Conservation (phyloP, 2,888 invertebrate genomes). For the Euzophera pinguis region DNA sequence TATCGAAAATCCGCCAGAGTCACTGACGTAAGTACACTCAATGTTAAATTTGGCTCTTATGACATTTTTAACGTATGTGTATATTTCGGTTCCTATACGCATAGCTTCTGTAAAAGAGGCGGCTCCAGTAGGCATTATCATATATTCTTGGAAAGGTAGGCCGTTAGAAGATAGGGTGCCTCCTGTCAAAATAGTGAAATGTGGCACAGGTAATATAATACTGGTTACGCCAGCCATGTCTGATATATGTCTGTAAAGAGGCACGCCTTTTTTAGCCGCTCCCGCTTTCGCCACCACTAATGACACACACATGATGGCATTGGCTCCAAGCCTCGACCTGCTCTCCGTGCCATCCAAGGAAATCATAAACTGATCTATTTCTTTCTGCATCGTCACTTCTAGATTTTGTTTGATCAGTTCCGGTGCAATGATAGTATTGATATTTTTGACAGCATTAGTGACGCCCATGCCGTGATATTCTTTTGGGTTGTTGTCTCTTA, state of each 20-base stretch:
- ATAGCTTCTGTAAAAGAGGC: conserved; percentile 95
- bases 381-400: conserved; percentile 93
- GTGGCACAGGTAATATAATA: conserved; percentile 96
- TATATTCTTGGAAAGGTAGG: conserved; percentile 96
- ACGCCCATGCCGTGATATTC: conserved; percentile 97
- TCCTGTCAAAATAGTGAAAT: conserved; percentile 98
- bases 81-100: conserved; percentile 97
- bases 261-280: conserved; percentile 94
- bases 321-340: conserved; percentile 96
- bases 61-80: conserved; percentile 94
- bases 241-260: conserved; percentile 95
- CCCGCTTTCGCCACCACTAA: conserved; percentile 98
- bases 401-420: conserved; percentile 88
- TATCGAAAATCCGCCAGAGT: conserved; percentile 98
- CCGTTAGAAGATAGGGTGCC: conserved; percentile 98
- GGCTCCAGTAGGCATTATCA: conserved; percentile 96
- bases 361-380: conserved; percentile 92
- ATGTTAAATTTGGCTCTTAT: conserved; percentile 94
- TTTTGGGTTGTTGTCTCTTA: conserved; percentile 92
- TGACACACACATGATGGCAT: conserved; percentile 97
- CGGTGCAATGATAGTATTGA: conserved; percentile 90
- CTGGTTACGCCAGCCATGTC: conserved; percentile 94
- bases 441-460: conserved; percentile 91
- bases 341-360: conserved; percentile 97
- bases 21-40: conserved; percentile 96